Conservation (phyloP, 2,888 invertebrate genomes). For the Biston stratarius region DNA sequence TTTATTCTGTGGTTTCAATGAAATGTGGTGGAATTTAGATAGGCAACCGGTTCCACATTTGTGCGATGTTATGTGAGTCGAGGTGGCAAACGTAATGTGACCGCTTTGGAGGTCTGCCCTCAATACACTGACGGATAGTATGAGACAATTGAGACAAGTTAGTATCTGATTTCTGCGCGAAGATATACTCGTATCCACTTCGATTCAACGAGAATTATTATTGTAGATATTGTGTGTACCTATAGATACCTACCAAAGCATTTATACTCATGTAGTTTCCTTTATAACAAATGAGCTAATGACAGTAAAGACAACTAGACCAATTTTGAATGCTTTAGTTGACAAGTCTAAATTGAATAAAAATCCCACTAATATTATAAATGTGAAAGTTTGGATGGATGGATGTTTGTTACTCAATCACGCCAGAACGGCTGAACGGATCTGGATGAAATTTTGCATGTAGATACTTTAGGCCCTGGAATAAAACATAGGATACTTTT, state of each 20-base stretch:
- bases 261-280: too few species aligned
- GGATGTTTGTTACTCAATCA: too few species aligned
- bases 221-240: not conserved
- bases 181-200: not conserved
- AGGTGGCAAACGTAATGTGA: slow-evolving; percentile 31
- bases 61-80: slow-evolving; percentile 9
- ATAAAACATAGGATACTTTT: too few species aligned
- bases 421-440: too few species aligned
- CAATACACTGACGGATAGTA: slow-evolving; percentile 42
- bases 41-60: slow-evolving; percentile 35
- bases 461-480: too few species aligned
- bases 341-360: too few species aligned
- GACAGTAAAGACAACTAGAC: not conserved
- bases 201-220: not conserved
- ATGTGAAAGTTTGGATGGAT: too few species aligned
- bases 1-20: not conserved
- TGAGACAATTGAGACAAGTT: too few species aligned
- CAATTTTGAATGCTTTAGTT: too few species aligned
- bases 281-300: not conserved
- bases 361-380: too few species aligned
- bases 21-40: not conserved
- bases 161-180: slow-evolving; percentile 11
- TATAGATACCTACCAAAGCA: not conserved
- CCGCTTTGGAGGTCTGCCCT: slow-evolving; percentile 41
- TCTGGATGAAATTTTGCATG: too few species aligned